Evolutionary conservation across 2,888 invertebrate genomes (phyloP), one percentile per base, ranked within the genome.

Genomic region (Watsonalla binaria): DNA sequence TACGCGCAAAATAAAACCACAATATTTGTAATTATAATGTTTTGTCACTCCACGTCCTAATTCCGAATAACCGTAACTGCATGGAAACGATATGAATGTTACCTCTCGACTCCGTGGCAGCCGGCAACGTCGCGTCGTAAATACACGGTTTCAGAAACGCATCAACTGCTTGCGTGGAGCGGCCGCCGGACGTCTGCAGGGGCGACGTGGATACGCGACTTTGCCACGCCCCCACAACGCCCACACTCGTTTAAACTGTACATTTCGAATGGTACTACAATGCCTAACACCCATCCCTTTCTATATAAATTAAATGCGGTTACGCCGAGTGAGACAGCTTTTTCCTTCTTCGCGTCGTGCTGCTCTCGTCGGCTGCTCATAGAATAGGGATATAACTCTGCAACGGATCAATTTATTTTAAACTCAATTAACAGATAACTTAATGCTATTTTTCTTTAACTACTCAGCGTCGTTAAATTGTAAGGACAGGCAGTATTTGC

Each of bases 91-190:
- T 64, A 59, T 65, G 68, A 74, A 80, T 75, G 80, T 86, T 89
- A 89, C 89, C 89, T 90, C 84, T 76, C 80, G 78, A 64, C 73
- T 74, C 74, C 72, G 72, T 74, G 74, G 71, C 4, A 80, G 74
- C 79, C 80, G 86, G 85, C 82, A 82, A 81, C 84, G 84, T 78
- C 80, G 83, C 85, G 74, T 66, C 62, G 57, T 66, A 71, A 74
- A 68, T 76, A 72, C 78, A 74, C 78, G 81, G 84, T 78, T 80
- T 82, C 72, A 82, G 84, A 84, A 78, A 80, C 84, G 86, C 83
- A 86, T 88, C 86, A 87, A 86, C 90, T 89, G 89, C 86, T 87
- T 76, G 82, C 85, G 76, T 85, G 82, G 80, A 71, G 46, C 46
- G 13, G 69, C 61, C 74, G 76, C 77, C 76, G 60, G 82, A 82